Evolutionary conservation across 2,797 vertebrate genomes (phyloP), one percentile per base, ranked within the genome.

Genomic region (Agapornis canus): DNA sequence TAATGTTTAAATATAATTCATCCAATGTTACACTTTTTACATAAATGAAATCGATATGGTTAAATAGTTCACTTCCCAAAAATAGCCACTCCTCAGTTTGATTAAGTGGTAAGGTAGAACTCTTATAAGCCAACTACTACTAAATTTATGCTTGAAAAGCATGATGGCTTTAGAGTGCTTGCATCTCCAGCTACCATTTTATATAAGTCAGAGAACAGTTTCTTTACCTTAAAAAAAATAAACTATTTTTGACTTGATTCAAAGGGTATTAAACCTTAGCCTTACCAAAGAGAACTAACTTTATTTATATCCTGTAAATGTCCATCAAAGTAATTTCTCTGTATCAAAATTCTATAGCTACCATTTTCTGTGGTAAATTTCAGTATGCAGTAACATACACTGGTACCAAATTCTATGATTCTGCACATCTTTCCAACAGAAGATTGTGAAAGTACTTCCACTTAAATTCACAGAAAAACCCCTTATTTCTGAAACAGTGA

Each of bases 101-200:
- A 76, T 20, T 29, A 87, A 82, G 11, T 54, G 21, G 17, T n/a
- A 82, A 61, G 10, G 18, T 54, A 8, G 47, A 72, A 82, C 17
- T 61, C 48, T 57, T n/a, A 48, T 21, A 32, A 82, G 39, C 6
- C 45, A 87, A 31, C n/a, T 45, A 39, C 21, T 57, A 73, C 7
- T 19, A 87, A 68, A 80, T 57, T 65, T 37, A 69, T n/a, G 48
- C 31, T 86, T 71, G 42, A 73, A 83, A 87, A 80, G 26, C 11
- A 54, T 29, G 51, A 75, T 32, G 26, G 49, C 39, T 54, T 88
- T 37, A 45, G 66, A 85, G 48, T 0, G 0, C 29, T 49, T 69
- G 19, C 71, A 69, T 52, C 5, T 81, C 42, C 48, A 78, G 10
- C 13, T 85, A 48, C 22, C 35, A 78, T 57, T 32, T 45, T 26